Evolutionary conservation across 2,888 invertebrate species (phyloP).

Genomic region (Yponomeuta evonymella): DNA sequence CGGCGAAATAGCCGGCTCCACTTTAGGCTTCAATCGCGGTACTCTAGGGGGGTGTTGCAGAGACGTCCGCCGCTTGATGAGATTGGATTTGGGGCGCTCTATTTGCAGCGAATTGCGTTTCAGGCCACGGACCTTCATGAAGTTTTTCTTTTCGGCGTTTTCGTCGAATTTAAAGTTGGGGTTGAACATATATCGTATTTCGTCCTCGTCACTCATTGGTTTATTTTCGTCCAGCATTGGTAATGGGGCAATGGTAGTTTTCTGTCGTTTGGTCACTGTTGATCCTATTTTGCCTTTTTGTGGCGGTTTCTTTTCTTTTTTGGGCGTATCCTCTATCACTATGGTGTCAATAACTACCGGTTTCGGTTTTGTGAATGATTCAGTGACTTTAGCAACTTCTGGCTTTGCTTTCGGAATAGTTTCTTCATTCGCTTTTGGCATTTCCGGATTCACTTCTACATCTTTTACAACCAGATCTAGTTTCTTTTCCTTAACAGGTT

Average conservation of each 20-base stretch:
- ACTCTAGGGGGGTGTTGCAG: constrained; percentile 61
- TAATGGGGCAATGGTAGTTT: constrained; percentile 29
- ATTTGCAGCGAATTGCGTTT: constrained; percentile 62
- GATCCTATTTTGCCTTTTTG: constrained; percentile 36
- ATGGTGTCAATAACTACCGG: constrained; percentile 23
- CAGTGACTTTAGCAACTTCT: not conserved
- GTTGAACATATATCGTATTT: constrained; percentile 64
- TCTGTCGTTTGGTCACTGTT: constrained; percentile 44
- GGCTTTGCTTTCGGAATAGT: not conserved
- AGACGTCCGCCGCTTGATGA: constrained; percentile 54
- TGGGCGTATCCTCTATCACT: constrained; percentile 32
- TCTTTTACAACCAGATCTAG: not conserved
- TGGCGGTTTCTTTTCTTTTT: constrained; percentile 39
- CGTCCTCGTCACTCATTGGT: constrained; percentile 57
- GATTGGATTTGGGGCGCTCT: constrained; percentile 57
- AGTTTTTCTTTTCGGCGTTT: constrained; percentile 41
- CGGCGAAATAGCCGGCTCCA: constrained; percentile 28
- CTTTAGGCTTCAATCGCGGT: constrained; percentile 51
- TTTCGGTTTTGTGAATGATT: not conserved
- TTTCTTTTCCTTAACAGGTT: not conserved
- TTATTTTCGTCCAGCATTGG: constrained; percentile 29
- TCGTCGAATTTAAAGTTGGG: constrained; percentile 51
- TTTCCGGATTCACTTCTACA: constrained; percentile 11
- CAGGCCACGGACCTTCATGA: constrained; percentile 55
- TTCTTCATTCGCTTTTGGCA: not conserved